Conservation (phyloP, 2,797 vertebrate genomes). For the Pseudomugil gertrudae region DNA sequence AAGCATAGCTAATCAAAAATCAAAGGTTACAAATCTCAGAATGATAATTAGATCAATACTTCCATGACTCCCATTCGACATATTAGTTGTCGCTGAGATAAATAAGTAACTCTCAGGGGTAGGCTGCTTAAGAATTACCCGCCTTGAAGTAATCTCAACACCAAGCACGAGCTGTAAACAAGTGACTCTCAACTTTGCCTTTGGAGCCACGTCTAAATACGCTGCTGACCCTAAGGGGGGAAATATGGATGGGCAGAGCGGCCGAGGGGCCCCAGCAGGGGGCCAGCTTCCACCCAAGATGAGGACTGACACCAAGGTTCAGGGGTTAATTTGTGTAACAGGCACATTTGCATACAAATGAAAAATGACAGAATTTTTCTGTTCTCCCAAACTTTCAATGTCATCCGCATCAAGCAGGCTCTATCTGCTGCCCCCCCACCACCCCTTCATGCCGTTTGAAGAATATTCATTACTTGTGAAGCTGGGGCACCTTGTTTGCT, state of each 20-base stretch:
- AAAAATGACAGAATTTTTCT: constrained; percentile 96
- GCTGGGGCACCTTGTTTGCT: constrained; percentile 96
- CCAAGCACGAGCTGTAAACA: constrained; percentile 82
- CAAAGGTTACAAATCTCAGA: not conserved
- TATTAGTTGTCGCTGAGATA: not conserved
- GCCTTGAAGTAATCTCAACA: constrained; percentile 25
- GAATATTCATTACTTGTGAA: constrained; percentile 95
- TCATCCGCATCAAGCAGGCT: constrained; percentile 91
- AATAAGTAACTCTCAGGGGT: not conserved
- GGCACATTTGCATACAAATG: constrained; percentile 99
- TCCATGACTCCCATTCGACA: not conserved
- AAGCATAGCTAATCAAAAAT: constrained; percentile 2
- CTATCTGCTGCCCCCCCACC: constrained; percentile 67
- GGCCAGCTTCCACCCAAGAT: constrained; percentile 85
- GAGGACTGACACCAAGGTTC: constrained; percentile 95
- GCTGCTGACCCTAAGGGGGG: constrained; percentile 79
- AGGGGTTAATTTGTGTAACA: constrained; percentile 99
- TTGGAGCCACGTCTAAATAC: constrained; percentile 60
- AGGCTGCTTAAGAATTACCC: constrained; percentile 12
- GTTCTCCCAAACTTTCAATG: constrained; percentile 97
- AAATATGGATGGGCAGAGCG: constrained; percentile 62
- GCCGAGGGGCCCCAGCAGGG: constrained; percentile 56
- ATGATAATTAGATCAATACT: not conserved
- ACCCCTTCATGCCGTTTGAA: constrained; percentile 81
- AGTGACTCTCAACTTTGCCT: constrained; percentile 76